Conservation (phyloP, 2,797 vertebrate genomes). For the Agapornis canus region DNA sequence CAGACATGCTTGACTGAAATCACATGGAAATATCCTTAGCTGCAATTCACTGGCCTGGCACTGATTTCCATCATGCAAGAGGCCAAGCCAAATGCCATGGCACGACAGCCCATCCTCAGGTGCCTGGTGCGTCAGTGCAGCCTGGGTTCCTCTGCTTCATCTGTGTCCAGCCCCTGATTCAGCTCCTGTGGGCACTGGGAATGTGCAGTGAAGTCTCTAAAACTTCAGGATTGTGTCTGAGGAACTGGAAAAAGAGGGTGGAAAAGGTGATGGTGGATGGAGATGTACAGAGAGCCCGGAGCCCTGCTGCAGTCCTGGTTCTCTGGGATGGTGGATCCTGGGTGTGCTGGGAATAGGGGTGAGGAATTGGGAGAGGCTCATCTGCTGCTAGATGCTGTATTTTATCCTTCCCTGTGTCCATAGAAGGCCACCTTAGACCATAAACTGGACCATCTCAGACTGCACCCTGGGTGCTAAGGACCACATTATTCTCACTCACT, state of each 20-base stretch:
- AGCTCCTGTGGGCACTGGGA: background rate
- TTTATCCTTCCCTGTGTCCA: background rate
- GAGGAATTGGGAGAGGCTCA: background rate
- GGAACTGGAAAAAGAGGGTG: rapidly evolving
- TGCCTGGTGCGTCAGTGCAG: background rate
- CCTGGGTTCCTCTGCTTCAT: background rate
- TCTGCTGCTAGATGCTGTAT: rapidly evolving
- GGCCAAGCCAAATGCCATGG: rapidly evolving
- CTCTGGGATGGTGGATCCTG: background rate
- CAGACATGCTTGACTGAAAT: background rate
- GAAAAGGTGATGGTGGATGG: background rate
- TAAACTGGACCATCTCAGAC: background rate
- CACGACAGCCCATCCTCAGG: rapidly evolving
- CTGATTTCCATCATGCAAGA: background rate
- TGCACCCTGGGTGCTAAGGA: background rate
- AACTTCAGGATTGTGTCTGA: background rate
- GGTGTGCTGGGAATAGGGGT: background rate
- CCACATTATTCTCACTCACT: background rate
- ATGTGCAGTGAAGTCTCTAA: background rate
- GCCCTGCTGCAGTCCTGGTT: background rate
- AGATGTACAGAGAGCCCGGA: background rate
- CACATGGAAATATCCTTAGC: background rate
- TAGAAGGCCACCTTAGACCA: background rate
- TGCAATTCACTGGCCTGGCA: background rate
- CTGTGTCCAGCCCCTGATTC: rapidly evolving